A percentile compares a stretch with the other conserved stretches of the same genome.
phyloP scores from a whole-genome alignment of 1,140 invertebrate species.

The Ceratina calcarata region DNA sequence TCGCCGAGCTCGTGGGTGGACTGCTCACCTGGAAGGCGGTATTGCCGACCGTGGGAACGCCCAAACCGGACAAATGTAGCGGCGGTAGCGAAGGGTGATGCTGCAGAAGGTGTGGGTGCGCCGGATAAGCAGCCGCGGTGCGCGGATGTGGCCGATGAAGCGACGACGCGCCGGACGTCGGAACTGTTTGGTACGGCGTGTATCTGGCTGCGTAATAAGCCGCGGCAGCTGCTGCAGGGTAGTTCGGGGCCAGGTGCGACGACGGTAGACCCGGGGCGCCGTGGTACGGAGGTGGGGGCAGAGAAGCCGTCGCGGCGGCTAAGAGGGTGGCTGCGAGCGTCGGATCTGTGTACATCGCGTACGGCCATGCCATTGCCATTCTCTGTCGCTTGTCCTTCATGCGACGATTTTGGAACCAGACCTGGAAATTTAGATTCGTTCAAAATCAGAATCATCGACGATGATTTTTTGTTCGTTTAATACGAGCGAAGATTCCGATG shows the following conservation, averaged over 20 bases:
- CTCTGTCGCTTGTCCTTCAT: conserved; percentile 99
- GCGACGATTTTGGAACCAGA: conserved; percentile 99
- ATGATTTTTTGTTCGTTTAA: background rate
- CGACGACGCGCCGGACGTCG: conserved; percentile 33
- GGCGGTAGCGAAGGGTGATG: conserved; percentile 62
- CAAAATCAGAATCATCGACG: background rate
- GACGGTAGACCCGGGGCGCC: conserved; percentile 72
- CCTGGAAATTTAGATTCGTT: conserved; percentile 81
- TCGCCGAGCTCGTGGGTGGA: conserved; percentile 1
- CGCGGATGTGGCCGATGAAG: conserved; percentile 65
- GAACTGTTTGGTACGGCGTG: conserved; percentile 62
- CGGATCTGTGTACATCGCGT: conserved; percentile 95
- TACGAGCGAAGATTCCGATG: background rate
- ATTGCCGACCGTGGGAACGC: conserved; percentile 59
- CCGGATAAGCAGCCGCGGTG: conserved; percentile 19
- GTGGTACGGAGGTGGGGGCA: conserved; percentile 78
- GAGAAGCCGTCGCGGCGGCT: conserved; percentile 89
- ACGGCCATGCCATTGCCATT: conserved; percentile 96
- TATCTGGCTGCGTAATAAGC: conserved; percentile 70
- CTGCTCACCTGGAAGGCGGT: conserved; percentile 40
- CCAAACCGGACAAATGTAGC: conserved; percentile 63
- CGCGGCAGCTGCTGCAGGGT: conserved; percentile 69
- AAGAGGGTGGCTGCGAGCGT: conserved; percentile 94
- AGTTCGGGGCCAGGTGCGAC: conserved; percentile 68
- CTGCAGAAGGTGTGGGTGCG: conserved; percentile 65